phyloP scores from a whole-genome alignment of 2,113 vertebrate species.

The Corvus cornix region DNA sequence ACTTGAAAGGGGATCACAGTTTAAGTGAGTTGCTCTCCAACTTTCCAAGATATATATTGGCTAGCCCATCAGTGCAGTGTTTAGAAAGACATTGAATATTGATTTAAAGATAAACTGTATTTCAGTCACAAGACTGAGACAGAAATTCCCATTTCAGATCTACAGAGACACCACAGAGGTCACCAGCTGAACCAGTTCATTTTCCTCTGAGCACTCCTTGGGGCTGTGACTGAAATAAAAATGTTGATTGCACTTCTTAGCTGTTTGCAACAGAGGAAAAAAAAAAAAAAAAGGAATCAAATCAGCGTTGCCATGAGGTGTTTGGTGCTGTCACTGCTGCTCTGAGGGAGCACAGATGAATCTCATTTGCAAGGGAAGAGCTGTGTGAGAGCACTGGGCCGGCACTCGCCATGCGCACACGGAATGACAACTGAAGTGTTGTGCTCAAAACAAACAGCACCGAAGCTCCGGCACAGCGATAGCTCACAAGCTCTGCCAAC shows the following conservation, averaged over 20 bases:
- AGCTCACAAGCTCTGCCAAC: background rate
- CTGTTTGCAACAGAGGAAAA: background rate
- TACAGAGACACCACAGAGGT: fast-evolving
- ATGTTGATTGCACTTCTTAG: background rate
- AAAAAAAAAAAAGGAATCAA: fast-evolving
- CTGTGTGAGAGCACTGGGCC: background rate
- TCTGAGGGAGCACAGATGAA: background rate
- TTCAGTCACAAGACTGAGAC: background rate
- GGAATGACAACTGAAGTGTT: background rate
- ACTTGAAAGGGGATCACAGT: background rate
- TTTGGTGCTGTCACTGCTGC: background rate
- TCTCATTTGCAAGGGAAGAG: background rate
- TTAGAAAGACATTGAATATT: background rate
- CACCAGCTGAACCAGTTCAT: background rate
- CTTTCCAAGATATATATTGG: background rate
- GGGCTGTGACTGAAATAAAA: background rate
- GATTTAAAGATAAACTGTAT: background rate
- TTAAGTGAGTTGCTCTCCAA: background rate
- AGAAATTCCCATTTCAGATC: background rate
- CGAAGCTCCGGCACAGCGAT: background rate
- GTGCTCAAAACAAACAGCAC: background rate
- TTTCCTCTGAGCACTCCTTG: background rate
- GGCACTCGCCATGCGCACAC: fast-evolving
- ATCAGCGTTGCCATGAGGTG: fast-evolving
- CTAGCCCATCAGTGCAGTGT: background rate